phyloP scores from a whole-genome alignment of 1,140 invertebrate species.

The Diachasma alloeum region DNA sequence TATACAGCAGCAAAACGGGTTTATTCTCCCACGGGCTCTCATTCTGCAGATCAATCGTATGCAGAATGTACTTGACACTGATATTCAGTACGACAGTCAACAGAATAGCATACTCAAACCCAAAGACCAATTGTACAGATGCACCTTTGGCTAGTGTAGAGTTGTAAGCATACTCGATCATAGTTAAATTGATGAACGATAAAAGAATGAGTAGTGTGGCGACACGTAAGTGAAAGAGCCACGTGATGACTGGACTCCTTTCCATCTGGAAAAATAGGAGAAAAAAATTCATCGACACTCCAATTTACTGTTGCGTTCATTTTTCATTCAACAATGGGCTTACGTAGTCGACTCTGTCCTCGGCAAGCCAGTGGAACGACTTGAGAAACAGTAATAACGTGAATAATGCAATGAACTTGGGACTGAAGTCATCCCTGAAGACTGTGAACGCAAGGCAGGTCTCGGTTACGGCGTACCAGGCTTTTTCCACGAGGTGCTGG shows the following conservation, averaged over 20 bases:
- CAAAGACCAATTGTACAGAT: conserved; percentile 98
- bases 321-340: conserved; percentile 57
- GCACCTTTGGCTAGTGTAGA: conserved; percentile 94
- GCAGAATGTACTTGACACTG: conserved; percentile 93
- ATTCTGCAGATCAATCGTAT: conserved; percentile 92
- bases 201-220: conserved; percentile 84
- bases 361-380: conserved; percentile 99
- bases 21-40: conserved; percentile 99
- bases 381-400: conserved; percentile 97
- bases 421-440: conserved; percentile 98
- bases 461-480: conserved; percentile 99
- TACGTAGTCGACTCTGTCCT: conserved; percentile 99
- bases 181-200: conserved; percentile 84
- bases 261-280: conserved; percentile 82
- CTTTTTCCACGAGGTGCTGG: conserved; percentile 97
- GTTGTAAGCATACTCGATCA: conserved; percentile 94
- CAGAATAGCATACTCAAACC: conserved; percentile 99
- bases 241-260: conserved; percentile 95
- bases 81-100: conserved; percentile 95
- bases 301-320: background rate
- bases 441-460: conserved; percentile 99
- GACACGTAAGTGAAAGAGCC: conserved; percentile 94
- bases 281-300: background rate
- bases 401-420: conserved; percentile 97
- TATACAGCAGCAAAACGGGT: conserved; percentile 95